Evolutionary conservation across 2,888 invertebrate species (phyloP).

Genomic region (Octodonta nipae): DNA sequence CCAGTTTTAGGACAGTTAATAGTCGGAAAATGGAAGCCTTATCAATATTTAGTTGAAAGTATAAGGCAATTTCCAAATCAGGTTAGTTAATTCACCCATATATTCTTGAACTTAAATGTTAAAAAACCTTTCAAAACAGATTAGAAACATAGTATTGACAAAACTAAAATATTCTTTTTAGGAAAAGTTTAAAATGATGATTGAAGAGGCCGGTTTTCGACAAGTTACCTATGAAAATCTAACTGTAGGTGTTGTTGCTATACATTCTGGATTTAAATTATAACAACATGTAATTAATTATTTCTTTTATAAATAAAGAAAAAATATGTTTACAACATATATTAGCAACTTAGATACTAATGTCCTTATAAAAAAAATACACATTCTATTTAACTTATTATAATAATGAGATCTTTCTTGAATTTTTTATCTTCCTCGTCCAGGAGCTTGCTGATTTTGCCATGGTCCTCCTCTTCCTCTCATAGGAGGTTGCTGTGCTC

Average conservation of each 20-base stretch:
- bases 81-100: conserved; percentile 35
- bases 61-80: conserved; percentile 92
- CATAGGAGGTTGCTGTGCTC: conserved; percentile 33
- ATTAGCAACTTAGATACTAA: no score
- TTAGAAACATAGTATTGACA: not conserved
- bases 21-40: conserved; percentile 88
- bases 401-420: no score
- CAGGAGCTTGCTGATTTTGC: conserved; percentile 18
- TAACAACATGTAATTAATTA: conserved; percentile 37
- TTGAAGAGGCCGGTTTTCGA: conserved; percentile 77
- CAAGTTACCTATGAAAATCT: conserved; percentile 81
- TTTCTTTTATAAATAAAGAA: no score
- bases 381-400: no score
- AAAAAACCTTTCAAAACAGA: not conserved
- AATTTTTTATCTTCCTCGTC: conserved; percentile 16
- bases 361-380: no score
- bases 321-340: no score
- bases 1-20: conserved; percentile 90
- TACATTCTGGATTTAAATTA: conserved; percentile 91
- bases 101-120: not conserved
- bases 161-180: conserved; percentile 32
- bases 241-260: conserved; percentile 80
- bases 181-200: conserved; percentile 78
- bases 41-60: conserved; percentile 96
- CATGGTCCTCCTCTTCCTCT: conserved; percentile 40